Evolutionary conservation across 1,140 invertebrate genomes (phyloP).

Genomic region (Andrena cerasifolii): DNA sequence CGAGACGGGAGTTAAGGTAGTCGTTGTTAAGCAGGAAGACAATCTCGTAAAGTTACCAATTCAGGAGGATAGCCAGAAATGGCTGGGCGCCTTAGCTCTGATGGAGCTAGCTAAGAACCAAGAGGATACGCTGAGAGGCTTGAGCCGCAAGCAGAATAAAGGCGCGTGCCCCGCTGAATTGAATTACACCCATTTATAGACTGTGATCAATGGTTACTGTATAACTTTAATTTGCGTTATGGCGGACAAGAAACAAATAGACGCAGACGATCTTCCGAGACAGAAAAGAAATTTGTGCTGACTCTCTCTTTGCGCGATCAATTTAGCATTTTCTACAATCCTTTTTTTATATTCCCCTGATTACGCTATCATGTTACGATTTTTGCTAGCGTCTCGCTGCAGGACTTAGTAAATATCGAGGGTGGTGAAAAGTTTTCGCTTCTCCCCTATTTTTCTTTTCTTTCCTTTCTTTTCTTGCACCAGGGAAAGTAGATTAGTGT

Average conservation of each 20-base stretch:
- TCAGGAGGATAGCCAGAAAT: conserved; percentile 82
- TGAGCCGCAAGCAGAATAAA: conserved; percentile 58
- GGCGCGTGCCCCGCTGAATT: conserved; percentile 52
- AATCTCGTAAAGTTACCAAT: conserved; percentile 65
- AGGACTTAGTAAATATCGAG: conserved; percentile 4
- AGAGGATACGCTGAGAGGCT: conserved; percentile 67
- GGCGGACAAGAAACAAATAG: conserved; percentile 34
- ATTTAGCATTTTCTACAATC: conserved; percentile 22
- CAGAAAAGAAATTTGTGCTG: conserved; percentile 18
- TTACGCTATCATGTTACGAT: conserved; percentile 30
- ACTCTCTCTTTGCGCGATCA: conserved; percentile 30
- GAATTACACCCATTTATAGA: conserved; percentile 76
- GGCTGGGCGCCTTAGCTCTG: conserved; percentile 86
- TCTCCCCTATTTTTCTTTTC: background rate
- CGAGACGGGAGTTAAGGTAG: conserved; percentile 62
- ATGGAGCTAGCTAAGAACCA: conserved; percentile 84
- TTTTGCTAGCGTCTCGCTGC: conserved; percentile 8
- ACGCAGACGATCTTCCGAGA: conserved; percentile 15
- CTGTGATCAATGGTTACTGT: conserved; percentile 75
- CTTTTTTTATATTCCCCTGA: background rate
- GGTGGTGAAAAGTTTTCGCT: background rate
- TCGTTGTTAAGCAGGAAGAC: conserved; percentile 74
- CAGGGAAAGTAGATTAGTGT: background rate
- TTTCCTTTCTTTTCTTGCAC: background rate
- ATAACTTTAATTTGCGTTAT: conserved; percentile 47